Conservation (phyloP, 2,888 invertebrate genomes). For the Labia minor region DNA sequence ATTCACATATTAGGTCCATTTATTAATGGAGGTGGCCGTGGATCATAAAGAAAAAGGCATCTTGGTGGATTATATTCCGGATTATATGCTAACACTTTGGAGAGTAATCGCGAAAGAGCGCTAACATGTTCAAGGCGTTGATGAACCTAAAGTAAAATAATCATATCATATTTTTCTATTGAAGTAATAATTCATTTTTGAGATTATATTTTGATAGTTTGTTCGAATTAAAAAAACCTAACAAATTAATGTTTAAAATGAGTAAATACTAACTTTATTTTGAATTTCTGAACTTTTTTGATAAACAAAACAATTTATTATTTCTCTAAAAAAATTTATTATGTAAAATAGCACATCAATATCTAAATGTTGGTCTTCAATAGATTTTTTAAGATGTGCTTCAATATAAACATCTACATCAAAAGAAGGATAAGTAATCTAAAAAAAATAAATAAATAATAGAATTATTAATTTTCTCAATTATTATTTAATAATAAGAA, state of each 20-base stretch:
- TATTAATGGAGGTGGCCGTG: background rate
- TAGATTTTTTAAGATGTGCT: background rate
- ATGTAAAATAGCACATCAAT: background rate
- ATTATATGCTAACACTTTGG: background rate
- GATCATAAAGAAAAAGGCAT: background rate
- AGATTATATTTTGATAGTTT: too few relatives aligned
- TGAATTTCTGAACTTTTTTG: background rate
- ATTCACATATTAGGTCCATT: background rate
- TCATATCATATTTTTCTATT: too few relatives aligned
- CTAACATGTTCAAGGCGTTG: background rate
- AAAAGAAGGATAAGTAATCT: background rate
- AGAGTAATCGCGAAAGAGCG: background rate
- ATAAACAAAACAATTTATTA: background rate
- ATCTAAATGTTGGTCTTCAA: background rate
- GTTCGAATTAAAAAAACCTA: too few relatives aligned
- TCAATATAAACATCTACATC: background rate
- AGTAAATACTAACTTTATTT: background rate
- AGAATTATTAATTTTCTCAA: background rate
- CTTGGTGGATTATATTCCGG: background rate
- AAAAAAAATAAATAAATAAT: background rate
- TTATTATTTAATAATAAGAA: background rate
- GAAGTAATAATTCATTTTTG: too few relatives aligned
- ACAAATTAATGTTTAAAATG: too few relatives aligned
- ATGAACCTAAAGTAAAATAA: background rate
- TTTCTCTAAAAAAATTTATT: background rate